These are phyloP conservation scores for Fratercula arctica DNA, from an alignment of 2,797 vertebrate species.

Conservation along the genomic window DNA sequence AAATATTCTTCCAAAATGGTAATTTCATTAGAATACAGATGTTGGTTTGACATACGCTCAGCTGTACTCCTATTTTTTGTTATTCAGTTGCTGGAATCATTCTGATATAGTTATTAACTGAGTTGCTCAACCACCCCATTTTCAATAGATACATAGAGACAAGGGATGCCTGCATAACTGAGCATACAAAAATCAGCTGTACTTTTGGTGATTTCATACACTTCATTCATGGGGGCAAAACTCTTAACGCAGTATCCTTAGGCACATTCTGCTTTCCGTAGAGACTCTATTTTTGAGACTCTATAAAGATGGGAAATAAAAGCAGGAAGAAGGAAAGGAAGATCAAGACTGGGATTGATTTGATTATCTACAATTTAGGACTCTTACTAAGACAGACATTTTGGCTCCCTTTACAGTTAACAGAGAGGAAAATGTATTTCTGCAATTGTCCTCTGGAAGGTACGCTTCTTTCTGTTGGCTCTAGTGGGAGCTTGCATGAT, in stretches of 20 bases:
- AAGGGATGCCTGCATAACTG: not conserved
- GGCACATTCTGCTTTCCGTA: not conserved
- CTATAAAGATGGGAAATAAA: not conserved
- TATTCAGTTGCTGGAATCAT: not conserved
- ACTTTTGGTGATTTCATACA: not conserved
- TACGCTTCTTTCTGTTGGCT: not conserved
- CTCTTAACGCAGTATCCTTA: not conserved
- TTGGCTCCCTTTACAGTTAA: not conserved
- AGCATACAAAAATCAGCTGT: not conserved
- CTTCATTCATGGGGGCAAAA: not conserved
- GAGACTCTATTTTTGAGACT: not conserved
- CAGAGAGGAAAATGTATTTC: not conserved
- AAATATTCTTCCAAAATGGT: not conserved
- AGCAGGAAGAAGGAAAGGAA: not conserved
- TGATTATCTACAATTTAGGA: not conserved
- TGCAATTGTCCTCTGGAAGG: not conserved
- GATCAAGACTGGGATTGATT: not conserved
- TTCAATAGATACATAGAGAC: not conserved
- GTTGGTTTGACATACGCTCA: not conserved
- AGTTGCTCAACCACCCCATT: not conserved
- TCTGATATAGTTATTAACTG: not conserved
- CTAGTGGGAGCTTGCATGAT: not conserved
- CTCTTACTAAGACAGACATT: not conserved
- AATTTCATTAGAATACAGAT: not conserved
- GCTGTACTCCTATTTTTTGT: not conserved